Percentiles rank a stretch among this genome's conserved stretches.
Evolutionary conservation across 2,113 vertebrate species (phyloP).

Genomic region (Cebidichthys violaceus): DNA sequence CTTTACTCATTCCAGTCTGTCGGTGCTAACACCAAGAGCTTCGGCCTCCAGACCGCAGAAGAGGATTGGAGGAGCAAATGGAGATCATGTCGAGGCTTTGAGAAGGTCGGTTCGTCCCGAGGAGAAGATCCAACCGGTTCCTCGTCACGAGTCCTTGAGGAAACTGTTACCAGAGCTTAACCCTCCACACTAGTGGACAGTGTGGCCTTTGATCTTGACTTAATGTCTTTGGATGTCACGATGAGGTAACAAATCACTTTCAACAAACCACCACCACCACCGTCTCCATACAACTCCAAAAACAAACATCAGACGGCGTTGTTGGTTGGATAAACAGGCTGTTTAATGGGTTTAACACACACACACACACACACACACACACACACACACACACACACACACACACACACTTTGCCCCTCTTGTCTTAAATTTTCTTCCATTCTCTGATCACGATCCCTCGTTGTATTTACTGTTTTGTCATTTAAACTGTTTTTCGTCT

Average conservation of each 20-base stretch:
- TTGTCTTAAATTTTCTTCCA: background rate
- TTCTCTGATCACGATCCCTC: background rate
- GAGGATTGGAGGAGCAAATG: background rate
- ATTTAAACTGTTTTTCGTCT: background rate
- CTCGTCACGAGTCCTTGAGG: background rate
- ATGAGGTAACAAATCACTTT: slow-evolving; percentile 25
- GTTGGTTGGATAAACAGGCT: slow-evolving; percentile 33
- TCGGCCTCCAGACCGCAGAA: too few relatives aligned
- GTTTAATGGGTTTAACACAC: slow-evolving; percentile 27
- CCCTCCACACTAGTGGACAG: background rate
- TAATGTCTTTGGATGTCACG: background rate
- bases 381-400: background rate
- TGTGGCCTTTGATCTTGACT: background rate
- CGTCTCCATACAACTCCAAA: slow-evolving; percentile 54
- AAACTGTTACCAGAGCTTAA: background rate
- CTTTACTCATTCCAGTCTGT: background rate
- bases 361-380: slow-evolving; percentile 5
- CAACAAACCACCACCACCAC: slow-evolving; percentile 49
- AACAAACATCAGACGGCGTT: slow-evolving; percentile 60
- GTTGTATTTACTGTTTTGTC: background rate
- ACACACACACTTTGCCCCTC: background rate
- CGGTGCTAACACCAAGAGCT: too few relatives aligned
- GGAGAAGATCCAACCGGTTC: too few relatives aligned
- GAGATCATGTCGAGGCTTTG: background rate
- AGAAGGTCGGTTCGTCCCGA: too few relatives aligned